Evolutionary conservation across 2,888 invertebrate species (phyloP).

Genomic region (Halictus quadricinctus): DNA sequence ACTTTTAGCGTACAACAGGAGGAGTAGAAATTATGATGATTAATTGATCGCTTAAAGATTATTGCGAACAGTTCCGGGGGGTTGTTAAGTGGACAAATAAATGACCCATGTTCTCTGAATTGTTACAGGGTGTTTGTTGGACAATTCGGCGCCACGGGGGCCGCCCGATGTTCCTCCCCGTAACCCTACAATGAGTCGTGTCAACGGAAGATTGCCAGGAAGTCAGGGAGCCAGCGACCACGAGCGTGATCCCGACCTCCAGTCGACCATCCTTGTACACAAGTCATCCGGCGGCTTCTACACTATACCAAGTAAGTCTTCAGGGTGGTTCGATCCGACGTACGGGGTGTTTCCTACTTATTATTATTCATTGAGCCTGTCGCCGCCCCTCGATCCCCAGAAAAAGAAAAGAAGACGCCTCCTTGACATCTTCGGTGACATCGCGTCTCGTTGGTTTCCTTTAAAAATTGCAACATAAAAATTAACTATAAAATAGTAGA

Average conservation of each 20-base stretch:
- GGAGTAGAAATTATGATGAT: not conserved
- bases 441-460: not conserved
- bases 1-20: not conserved
- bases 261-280: conserved; percentile 94
- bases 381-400: not conserved
- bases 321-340: conserved; percentile 56
- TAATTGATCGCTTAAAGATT: not conserved
- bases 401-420: not conserved
- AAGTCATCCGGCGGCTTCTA: conserved; percentile 97
- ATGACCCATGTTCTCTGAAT: conserved; percentile 58
- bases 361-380: conserved; percentile 1
- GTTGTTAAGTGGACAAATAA: not conserved
- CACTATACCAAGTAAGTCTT: conserved; percentile 89
- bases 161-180: conserved; percentile 95
- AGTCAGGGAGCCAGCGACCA: conserved; percentile 79
- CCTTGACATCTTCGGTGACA: not conserved
- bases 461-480: not conserved
- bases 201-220: conserved; percentile 93
- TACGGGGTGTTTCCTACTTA: conserved; percentile 13
- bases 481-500: not conserved
- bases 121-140: conserved; percentile 92
- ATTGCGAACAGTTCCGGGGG: not conserved
- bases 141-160: conserved; percentile 88
- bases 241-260: conserved; percentile 90
- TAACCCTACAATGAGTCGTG: conserved; percentile 95